phyloP scores from a whole-genome alignment of 2,113 vertebrate species.

The Thoracochromis brauschi region DNA sequence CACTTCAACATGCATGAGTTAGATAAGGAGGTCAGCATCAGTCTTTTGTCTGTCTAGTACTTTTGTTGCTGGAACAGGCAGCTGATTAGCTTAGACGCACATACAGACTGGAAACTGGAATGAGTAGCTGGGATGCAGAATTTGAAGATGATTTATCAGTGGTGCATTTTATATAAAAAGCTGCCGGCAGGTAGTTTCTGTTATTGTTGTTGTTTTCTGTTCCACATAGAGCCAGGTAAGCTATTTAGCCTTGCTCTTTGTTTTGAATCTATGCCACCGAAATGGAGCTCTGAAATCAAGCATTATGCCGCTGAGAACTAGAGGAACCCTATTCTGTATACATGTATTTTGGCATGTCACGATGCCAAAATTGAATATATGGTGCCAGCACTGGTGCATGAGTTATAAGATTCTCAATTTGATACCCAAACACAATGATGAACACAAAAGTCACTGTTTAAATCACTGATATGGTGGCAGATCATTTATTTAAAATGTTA shows the following conservation, averaged over 20 bases:
- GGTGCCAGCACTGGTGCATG: background rate
- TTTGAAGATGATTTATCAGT: background rate
- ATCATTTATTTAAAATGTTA: background rate
- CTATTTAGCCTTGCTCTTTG: background rate
- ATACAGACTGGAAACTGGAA: background rate
- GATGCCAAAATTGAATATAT: background rate
- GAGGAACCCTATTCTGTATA: background rate
- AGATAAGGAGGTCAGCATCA: background rate
- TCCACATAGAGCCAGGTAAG: background rate
- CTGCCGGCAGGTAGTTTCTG: background rate
- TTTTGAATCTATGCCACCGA: background rate
- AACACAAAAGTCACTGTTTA: background rate
- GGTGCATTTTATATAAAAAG: background rate
- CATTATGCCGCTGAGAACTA: background rate
- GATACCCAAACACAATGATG: background rate
- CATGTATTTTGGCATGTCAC: background rate
- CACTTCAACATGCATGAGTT: background rate
- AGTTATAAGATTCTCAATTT: background rate
- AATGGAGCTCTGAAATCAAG: background rate
- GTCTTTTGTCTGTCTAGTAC: background rate
- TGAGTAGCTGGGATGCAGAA: background rate
- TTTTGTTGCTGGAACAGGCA: background rate
- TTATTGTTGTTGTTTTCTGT: background rate
- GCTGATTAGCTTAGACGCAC: background rate
- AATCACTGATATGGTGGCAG: background rate